phyloP scores from a whole-genome alignment of 2,113 vertebrate genomes.

The Columba livia region DNA sequence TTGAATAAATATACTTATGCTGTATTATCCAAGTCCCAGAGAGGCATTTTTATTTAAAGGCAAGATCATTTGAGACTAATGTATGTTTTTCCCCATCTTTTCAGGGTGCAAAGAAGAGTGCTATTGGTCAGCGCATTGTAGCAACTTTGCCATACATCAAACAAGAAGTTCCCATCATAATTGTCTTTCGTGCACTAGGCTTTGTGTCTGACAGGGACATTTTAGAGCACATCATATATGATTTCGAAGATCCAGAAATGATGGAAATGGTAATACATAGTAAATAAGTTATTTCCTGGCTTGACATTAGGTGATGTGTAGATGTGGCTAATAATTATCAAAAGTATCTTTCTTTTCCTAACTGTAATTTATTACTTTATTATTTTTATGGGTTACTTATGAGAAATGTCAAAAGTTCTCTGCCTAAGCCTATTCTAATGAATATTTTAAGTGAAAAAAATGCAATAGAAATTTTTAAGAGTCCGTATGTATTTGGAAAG shows the following conservation, averaged over 20 bases:
- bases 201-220: conserved; percentile 99
- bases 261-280: conserved; percentile 93
- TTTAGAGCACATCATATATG: conserved; percentile 98
- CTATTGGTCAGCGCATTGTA: conserved; percentile 97
- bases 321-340: neutral
- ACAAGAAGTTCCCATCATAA: conserved; percentile 99
- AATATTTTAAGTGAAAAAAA: neutral
- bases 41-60: neutral
- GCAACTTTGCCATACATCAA: conserved; percentile 96
- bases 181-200: conserved; percentile 94
- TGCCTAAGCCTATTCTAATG: neutral
- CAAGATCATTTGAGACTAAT: neutral
- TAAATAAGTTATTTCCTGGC: neutral
- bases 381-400: neutral
- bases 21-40: neutral
- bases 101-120: conserved; percentile 97
- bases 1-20: neutral
- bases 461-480: neutral
- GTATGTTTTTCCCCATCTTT: neutral
- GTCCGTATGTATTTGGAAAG: neutral
- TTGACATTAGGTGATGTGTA: neutral
- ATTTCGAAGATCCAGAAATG: conserved; percentile 99
- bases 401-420: neutral
- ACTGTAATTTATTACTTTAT: neutral
- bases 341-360: neutral